phyloP scores from a whole-genome alignment of 2,797 vertebrate species.

The Heliangelus exortis region DNA sequence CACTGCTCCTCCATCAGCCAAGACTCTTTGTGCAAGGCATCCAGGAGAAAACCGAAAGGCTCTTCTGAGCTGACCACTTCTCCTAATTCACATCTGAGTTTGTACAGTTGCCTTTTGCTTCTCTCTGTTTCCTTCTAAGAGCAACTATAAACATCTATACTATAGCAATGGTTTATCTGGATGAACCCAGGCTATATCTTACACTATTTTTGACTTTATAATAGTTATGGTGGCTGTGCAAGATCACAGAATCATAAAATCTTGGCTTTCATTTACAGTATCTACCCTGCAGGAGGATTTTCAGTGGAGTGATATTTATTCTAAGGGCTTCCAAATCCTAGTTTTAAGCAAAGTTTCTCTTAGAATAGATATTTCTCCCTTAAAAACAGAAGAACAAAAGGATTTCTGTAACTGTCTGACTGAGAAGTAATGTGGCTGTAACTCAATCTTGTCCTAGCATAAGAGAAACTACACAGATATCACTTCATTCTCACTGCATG shows the following conservation, averaged over 20 bases:
- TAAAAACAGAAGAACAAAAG: not conserved
- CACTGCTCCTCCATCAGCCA: accelerated
- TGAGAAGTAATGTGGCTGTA: not conserved
- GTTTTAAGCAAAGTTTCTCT: not conserved
- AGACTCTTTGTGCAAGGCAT: not conserved
- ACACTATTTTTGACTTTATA: not conserved
- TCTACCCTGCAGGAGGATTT: not conserved
- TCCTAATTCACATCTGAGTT: not conserved
- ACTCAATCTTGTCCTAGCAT: not conserved
- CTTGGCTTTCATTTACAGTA: not conserved
- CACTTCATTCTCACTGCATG: not conserved
- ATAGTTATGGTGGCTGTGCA: not conserved
- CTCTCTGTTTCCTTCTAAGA: not conserved
- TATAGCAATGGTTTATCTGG: not conserved
- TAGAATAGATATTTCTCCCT: not conserved
- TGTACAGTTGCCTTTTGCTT: not conserved
- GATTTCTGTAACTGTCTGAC: not conserved
- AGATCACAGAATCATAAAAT: too few relatives aligned
- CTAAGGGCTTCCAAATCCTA: not conserved
- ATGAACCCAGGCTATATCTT: not conserved
- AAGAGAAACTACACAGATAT: not conserved
- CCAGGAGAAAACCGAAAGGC: not conserved
- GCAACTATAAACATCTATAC: too few relatives aligned
- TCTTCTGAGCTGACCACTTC: not conserved
- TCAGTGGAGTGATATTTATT: not conserved